A percentile compares a stretch with the other conserved stretches of the same genome.
Conservation (phyloP, 1,140 invertebrate genomes). For the Drosophila mojavensis region DNA sequence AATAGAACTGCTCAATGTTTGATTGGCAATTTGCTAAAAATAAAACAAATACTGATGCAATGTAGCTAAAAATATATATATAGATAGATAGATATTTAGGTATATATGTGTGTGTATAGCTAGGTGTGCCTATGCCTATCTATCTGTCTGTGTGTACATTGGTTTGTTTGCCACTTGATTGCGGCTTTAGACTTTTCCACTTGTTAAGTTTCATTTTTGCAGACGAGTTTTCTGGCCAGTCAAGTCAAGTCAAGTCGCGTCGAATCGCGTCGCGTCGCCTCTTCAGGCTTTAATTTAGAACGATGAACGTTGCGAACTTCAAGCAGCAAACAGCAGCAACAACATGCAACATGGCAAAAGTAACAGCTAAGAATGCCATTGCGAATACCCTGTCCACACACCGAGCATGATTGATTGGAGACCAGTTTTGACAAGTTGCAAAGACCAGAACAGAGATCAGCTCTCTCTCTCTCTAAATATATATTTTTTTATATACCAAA, state of each 20-base stretch:
- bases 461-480: no score
- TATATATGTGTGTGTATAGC: neutral
- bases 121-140: conserved; percentile 6
- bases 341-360: conserved; percentile 25
- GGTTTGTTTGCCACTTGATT: conserved; percentile 71
- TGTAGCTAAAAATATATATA: conserved; percentile 9
- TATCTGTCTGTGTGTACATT: conserved; percentile 35
- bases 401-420: no score
- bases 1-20: conserved; percentile 41
- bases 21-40: conserved; percentile 74
- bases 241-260: conserved; percentile 17
- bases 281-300: conserved; percentile 74
- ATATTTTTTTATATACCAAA: neutral
- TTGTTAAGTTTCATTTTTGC: conserved; percentile 73
- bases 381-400: neutral
- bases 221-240: conserved; percentile 62
- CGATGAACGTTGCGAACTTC: conserved; percentile 38
- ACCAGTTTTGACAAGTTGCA: no score
- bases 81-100: neutral
- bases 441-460: no score
- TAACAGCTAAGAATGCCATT: conserved; percentile 10
- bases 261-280: conserved; percentile 25
- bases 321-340: conserved; percentile 7
- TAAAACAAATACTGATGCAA: conserved; percentile 54
- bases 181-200: conserved; percentile 75